These are phyloP conservation scores for Drosophila setosimentum DNA, from an alignment of 2,888 invertebrate genomes.

Conservation along the genomic window DNA sequence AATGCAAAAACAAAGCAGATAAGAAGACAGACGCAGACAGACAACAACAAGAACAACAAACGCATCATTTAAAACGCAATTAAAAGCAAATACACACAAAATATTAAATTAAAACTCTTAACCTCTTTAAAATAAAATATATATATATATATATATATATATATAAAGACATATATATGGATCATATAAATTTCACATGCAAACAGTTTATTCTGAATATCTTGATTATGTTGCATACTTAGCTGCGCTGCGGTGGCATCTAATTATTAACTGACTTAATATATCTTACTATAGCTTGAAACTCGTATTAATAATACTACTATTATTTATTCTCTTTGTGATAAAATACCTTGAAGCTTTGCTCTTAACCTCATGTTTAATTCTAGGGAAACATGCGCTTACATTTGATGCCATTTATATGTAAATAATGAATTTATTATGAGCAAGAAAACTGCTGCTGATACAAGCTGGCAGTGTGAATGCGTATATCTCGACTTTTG, in stretches of 20 bases:
- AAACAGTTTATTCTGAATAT: not conserved
- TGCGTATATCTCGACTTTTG: conserved; percentile 29
- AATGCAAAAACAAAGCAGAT: conserved; percentile 22
- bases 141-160: not conserved
- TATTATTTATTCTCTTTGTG: not conserved
- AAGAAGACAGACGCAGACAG: conserved; percentile 39
- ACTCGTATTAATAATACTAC: not conserved
- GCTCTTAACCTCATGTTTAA: not conserved
- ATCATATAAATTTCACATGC: conserved; percentile 1
- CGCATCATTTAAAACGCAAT: conserved; percentile 46
- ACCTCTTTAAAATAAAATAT: conserved; percentile 17
- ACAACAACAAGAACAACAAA: conserved; percentile 29
- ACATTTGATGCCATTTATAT: conserved; percentile 1
- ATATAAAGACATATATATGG: too few relatives aligned
- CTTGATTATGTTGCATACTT: conserved; percentile 60
- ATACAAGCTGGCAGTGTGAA: conserved; percentile 9
- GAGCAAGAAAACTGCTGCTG: not conserved
- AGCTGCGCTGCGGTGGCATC: conserved; percentile 19
- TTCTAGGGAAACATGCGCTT: not conserved
- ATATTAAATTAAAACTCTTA: conserved; percentile 4
- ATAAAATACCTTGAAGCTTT: not conserved
- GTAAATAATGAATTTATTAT: conserved; percentile 1
- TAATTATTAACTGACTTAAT: not conserved
- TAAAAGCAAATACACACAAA: conserved; percentile 21
- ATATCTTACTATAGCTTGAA: not conserved